Conservation (phyloP, 2,797 vertebrate species). For the Crenuchus spilurus region DNA sequence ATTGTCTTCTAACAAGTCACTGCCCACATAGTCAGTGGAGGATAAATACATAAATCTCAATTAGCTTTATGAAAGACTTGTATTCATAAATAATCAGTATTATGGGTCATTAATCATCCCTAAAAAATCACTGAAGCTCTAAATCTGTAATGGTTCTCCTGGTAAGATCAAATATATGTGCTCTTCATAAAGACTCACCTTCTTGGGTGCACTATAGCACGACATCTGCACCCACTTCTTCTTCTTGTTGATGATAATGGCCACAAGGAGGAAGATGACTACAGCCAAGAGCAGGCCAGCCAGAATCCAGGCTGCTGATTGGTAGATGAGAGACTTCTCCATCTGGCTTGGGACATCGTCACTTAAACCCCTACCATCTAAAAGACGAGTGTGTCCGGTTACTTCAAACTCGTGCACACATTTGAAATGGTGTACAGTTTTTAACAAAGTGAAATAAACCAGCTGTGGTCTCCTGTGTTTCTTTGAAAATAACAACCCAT, state of each 20-base stretch:
- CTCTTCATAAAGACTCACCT: constrained; percentile 66
- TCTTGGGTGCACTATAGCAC: constrained; percentile 83
- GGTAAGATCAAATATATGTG: too few relatives aligned
- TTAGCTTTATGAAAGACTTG: background rate
- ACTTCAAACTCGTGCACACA: background rate
- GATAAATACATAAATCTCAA: constrained; percentile 48
- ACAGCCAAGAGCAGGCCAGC: constrained; percentile 80
- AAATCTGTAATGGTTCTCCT: too few relatives aligned
- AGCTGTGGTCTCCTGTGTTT: constrained; percentile 12
- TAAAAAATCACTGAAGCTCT: background rate
- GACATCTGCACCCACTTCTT: constrained; percentile 86
- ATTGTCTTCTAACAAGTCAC: constrained; percentile 41
- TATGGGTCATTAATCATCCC: background rate
- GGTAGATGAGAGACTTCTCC: constrained; percentile 82
- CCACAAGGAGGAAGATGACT: constrained; percentile 78
- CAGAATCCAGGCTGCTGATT: constrained; percentile 83
- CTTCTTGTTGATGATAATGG: constrained; percentile 79
- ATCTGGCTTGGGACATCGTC: constrained; percentile 72
- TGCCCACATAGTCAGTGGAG: constrained; percentile 3
- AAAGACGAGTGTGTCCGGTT: constrained; percentile 5
- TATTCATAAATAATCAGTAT: background rate
- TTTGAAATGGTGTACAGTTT: background rate
- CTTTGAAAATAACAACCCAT: too few relatives aligned
- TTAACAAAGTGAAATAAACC: constrained; percentile 48
- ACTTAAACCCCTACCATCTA: constrained; percentile 64